Conservation (phyloP, 2,113 vertebrate genomes). For the Camelus dromedarius region DNA sequence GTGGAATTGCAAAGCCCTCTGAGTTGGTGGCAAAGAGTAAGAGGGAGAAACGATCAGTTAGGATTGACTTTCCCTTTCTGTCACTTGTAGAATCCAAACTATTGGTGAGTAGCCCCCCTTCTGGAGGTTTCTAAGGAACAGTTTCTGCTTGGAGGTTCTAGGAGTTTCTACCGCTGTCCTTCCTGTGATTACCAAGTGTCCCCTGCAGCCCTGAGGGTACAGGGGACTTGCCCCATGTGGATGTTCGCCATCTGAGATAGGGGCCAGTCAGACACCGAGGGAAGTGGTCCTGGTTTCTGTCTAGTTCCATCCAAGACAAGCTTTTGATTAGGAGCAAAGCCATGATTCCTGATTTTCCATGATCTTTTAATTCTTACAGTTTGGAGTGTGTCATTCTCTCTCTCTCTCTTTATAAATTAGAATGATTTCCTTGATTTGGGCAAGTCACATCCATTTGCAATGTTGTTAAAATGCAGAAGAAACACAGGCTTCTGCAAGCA, state of each 20-base stretch:
- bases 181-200: neutral
- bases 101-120: neutral
- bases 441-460: neutral
- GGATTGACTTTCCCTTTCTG: neutral
- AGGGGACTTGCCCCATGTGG: rapidly evolving
- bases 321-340: neutral
- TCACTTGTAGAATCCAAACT: neutral
- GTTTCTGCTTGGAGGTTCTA: neutral
- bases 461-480: constrained; percentile 12
- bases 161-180: neutral
- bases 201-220: neutral
- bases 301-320: neutral
- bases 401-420: neutral
- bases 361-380: neutral
- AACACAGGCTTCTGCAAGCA: neutral
- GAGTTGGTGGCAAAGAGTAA: neutral
- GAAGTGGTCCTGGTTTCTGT: rapidly evolving
- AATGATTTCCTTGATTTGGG: neutral
- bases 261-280: rapidly evolving
- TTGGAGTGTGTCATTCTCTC: neutral
- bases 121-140: neutral
- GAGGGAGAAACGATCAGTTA: rapidly evolving
- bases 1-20: neutral
- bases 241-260: rapidly evolving
- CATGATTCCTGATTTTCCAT: neutral